Evolutionary conservation across 1,140 invertebrate species (phyloP).

Genomic region (Centruroides vittatus): DNA sequence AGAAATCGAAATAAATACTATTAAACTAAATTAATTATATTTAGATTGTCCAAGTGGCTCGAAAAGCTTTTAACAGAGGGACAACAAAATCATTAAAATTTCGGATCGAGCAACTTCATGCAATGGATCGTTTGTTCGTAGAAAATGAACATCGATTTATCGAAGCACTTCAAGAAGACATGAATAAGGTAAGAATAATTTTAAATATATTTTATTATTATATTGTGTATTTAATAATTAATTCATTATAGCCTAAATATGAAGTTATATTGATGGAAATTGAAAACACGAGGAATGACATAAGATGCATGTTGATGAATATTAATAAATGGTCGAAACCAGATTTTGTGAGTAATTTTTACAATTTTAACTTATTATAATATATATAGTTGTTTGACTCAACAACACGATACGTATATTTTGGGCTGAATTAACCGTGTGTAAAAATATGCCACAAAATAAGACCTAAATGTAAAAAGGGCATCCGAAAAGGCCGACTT

Average conservation of each 20-base stretch:
- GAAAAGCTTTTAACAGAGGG: slow-evolving; percentile 14
- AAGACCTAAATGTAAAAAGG: too few species aligned
- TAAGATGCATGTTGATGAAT: slow-evolving; percentile 26
- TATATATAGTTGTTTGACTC: too few species aligned
- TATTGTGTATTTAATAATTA: background rate
- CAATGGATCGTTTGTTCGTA: slow-evolving; percentile 53
- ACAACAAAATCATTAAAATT: slow-evolving; percentile 27
- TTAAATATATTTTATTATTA: too few species aligned
- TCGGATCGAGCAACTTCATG: slow-evolving; percentile 60
- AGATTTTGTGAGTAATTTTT: slow-evolving; percentile 12
- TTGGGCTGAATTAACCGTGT: too few species aligned
- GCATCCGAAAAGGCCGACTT: too few species aligned
- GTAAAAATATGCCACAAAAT: too few species aligned
- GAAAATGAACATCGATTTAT: slow-evolving; percentile 59
- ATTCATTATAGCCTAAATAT: slow-evolving; percentile 5
- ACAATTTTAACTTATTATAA: too few species aligned
- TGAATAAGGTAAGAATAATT: slow-evolving; percentile 45
- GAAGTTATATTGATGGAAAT: slow-evolving; percentile 32
- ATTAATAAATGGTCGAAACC: slow-evolving; percentile 32
- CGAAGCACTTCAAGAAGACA: slow-evolving; percentile 58
- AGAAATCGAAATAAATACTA: too few species aligned
- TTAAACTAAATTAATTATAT: too few species aligned
- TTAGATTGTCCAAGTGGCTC: slow-evolving; percentile 1
- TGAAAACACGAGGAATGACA: slow-evolving; percentile 27
- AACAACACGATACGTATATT: too few species aligned